Conservation (phyloP, 2,113 vertebrate species). For the Brienomyrus brachyistius region DNA sequence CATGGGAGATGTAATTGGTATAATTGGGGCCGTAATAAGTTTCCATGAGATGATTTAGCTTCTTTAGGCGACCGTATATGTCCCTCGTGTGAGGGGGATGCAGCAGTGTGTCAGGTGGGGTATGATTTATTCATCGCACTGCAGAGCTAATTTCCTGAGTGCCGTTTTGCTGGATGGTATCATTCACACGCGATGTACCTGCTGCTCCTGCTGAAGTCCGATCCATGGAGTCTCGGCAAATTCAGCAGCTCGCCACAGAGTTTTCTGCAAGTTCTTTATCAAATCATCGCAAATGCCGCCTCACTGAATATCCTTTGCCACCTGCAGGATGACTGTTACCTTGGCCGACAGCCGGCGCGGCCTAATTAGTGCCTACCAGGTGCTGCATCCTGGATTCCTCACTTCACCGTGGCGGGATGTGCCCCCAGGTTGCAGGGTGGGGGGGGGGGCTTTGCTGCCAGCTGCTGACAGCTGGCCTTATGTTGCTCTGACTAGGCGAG, state of each 20-base stretch:
- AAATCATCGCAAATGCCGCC: neutral
- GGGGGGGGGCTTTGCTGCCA: neutral
- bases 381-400: neutral
- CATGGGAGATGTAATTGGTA: neutral
- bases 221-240: neutral
- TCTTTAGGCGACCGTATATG: neutral
- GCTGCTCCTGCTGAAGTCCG: neutral
- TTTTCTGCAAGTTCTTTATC: neutral
- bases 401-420: neutral
- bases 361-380: neutral
- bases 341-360: neutral
- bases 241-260: neutral
- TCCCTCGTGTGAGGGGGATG: neutral
- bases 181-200: neutral
- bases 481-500: neutral
- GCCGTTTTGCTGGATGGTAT: neutral
- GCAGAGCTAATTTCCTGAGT: conserved; percentile 1
- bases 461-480: neutral
- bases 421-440: neutral
- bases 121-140: neutral
- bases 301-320: neutral
- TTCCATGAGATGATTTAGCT: neutral
- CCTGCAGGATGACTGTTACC: neutral
- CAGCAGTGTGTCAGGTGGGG: neutral
- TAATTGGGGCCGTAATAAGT: neutral